Evolutionary conservation across 2,888 invertebrate species (phyloP).

Genomic region (Hyppa rectilinea): DNA sequence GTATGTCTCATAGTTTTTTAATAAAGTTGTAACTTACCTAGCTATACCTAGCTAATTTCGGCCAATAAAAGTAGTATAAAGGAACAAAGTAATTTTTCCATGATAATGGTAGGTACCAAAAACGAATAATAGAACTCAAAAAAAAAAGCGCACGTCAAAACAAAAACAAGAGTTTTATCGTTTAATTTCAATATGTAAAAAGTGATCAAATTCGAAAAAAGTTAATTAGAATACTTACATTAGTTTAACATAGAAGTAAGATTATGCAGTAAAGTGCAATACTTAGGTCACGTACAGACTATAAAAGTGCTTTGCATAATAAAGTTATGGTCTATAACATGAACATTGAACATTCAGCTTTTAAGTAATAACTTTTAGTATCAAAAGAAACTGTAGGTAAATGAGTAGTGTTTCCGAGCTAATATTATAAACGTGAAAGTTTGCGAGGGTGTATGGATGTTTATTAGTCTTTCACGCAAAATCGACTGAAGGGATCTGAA

Average conservation of each 20-base stretch:
- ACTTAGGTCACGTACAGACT: slow-evolving; percentile 48
- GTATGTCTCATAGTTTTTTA: no score
- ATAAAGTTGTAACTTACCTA: no score
- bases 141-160: not conserved
- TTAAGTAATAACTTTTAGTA: slow-evolving; percentile 17
- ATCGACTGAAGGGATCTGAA: no score
- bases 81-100: not conserved
- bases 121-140: no score
- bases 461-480: no score
- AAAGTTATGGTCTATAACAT: slow-evolving; percentile 27
- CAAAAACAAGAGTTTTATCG: not conserved
- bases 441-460: no score
- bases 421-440: no score
- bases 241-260: slow-evolving; percentile 37
- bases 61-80: no score
- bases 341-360: slow-evolving; percentile 30
- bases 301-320: slow-evolving; percentile 56
- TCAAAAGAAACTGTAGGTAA: no score
- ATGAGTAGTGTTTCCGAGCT: no score
- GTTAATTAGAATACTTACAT: slow-evolving; percentile 33
- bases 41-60: no score
- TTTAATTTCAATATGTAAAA: slow-evolving; percentile 7
- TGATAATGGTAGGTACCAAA: no score
- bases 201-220: slow-evolving; percentile 7
- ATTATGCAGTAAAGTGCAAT: slow-evolving; percentile 50